Evolutionary conservation across 2,888 invertebrate genomes (phyloP).

Genomic region (Holacanthella duospinosa): DNA sequence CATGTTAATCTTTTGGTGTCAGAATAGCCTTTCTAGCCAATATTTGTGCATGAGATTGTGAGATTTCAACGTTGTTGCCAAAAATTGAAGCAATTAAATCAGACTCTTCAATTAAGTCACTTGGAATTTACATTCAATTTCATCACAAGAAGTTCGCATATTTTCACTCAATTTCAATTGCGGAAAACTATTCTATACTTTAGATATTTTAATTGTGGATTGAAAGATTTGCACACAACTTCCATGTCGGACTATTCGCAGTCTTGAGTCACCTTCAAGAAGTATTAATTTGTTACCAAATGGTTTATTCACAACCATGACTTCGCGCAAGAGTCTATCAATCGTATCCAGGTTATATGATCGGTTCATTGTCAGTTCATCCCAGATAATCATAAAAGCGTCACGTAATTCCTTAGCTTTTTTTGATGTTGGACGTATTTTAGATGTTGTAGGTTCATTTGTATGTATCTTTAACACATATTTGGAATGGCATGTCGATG

Average conservation of each 20-base stretch:
- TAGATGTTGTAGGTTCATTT: constrained; percentile 23
- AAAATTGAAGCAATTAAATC: constrained; percentile 15
- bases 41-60: not conserved
- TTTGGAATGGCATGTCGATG: constrained; percentile 37
- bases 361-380: constrained; percentile 38
- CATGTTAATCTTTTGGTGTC: constrained; percentile 16
- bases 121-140: not conserved
- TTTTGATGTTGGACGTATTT: constrained; percentile 14
- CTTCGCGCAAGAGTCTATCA: constrained; percentile 31
- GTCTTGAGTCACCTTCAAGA: constrained; percentile 24
- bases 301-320: constrained; percentile 10
- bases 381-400: constrained; percentile 35
- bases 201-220: constrained; percentile 16
- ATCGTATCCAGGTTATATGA: constrained; percentile 29
- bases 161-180: constrained; percentile 15
- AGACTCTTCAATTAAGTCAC: constrained; percentile 14
- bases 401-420: constrained; percentile 18
- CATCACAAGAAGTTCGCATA: constrained; percentile 13
- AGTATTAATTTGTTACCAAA: constrained; percentile 20
- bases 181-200: constrained; percentile 15
- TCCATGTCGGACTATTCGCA: constrained; percentile 23
- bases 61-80: constrained; percentile 8
- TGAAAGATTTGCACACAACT: constrained; percentile 16
- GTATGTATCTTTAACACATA: not conserved
- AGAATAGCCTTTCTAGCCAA: constrained; percentile 16